A percentile compares a stretch with the other conserved stretches of the same genome.
These are phyloP conservation scores for Clostera curtula DNA, from an alignment of 2,888 invertebrate species.

Conservation along the genomic window DNA sequence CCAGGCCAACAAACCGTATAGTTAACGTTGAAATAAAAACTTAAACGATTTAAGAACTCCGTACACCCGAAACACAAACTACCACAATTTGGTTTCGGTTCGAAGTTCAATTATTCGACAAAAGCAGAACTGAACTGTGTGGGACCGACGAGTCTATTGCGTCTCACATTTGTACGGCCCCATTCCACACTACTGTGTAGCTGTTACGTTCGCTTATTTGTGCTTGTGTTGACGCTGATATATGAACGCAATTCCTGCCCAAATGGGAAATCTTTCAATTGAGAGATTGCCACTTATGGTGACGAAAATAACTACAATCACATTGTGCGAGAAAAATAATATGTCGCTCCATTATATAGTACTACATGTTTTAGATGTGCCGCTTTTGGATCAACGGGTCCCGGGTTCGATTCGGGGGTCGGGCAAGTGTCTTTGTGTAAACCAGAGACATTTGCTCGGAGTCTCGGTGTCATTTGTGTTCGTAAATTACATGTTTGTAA, in stretches of 20 bases:
- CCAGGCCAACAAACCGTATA: too few relatives aligned
- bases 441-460: too few relatives aligned
- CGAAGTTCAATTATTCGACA: conserved; percentile 6
- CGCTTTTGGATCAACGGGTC: too few relatives aligned
- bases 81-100: conserved; percentile 20
- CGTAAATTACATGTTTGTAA: too few relatives aligned
- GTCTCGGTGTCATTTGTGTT: too few relatives aligned
- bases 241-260: conserved; percentile 2
- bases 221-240: conserved; percentile 2
- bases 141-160: conserved; percentile 1
- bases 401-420: too few relatives aligned
- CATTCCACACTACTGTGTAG: conserved; percentile 1
- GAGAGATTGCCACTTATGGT: not conserved
- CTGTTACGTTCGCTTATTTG: not conserved
- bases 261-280: conserved; percentile 1
- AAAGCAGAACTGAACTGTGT: conserved; percentile 3
- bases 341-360: too few relatives aligned
- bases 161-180: conserved; percentile 1
- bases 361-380: too few relatives aligned
- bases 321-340: too few relatives aligned
- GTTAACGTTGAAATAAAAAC: too few relatives aligned
- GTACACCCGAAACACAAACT: conserved; percentile 19
- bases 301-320: not conserved
- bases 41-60: too few relatives aligned
- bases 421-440: too few relatives aligned